Evolutionary conservation across 2,797 vertebrate species (phyloP), one percentile per base, ranked within the genome.

Genomic region (Protonibea diacanthus): DNA sequence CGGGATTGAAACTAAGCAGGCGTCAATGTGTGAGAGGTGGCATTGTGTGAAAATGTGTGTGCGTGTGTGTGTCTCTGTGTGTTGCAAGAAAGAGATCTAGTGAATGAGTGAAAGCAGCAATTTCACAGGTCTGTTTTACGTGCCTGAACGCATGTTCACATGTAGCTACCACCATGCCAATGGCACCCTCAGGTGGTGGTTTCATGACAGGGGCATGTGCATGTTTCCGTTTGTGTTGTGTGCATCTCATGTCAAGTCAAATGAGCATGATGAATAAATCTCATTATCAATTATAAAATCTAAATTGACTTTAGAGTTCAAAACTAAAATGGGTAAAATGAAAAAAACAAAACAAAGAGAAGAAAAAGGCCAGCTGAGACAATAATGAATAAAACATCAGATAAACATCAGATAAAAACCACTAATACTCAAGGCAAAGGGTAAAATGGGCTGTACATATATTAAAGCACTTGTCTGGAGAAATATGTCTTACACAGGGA

Each of bases 171-270:
- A 2, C 49, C 45, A 56, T 66, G 65, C 49, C 68, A 74, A 88
- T 80, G 79, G 89, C 88, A 74, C 88, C 90, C 87, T 83, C 87
- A 76, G 81, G 79, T 85, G 88, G 90, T 25, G 44, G 47, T 5
- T 45, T 44, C 18, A 17, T 45, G 38, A 57, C 23, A 29, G 12
- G 13, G 8, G 15, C 59, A 14, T 38, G 59, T 48, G 42, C 17
- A 25, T 73, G 49, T 53, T 10, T 33, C 20, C 40, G 23, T 48
- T 52, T 5, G 2, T 33, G 4, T 29, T 52, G 27, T 48, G 25
- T 42, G 45, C 8, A 15, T n/a, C 9, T 17, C 27, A 57, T 29
- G 52, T 11, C 8, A 51, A 70, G 15, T 66, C 14, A 51, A 66
- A 17, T 33, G 20, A 53, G 38, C n/a, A 44, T 14, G 9, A 21